Evolutionary conservation across 2,888 invertebrate genomes (phyloP), one percentile per base, ranked within the genome.

Genomic region (Oscheius sp.): DNA sequence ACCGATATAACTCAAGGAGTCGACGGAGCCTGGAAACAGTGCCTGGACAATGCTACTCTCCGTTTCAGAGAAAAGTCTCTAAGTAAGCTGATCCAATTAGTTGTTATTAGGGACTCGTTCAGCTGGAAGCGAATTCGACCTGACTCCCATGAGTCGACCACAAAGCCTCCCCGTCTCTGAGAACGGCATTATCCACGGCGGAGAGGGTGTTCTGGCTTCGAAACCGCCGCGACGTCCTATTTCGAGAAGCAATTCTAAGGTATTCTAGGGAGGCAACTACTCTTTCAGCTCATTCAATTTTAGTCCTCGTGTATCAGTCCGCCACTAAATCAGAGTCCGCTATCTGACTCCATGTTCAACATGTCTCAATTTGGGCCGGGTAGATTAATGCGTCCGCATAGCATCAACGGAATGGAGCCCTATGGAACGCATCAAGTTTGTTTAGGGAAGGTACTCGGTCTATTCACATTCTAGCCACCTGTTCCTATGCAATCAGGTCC

Each of bases 1-100:
- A 51, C 74, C 11, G 84, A 84, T 71, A 71, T 82, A 21, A 77
- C 77, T 11, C 81, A 82, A 70, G 84, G 84, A 0, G 80, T 78
- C 7, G 84, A 84, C 57, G 75, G 77, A 7, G 82, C 84, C 9
- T 84, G 82, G 81, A 76, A 76, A 37, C 74, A 79, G 21, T 82
- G 82, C 60, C 72, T 84, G 21, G 66, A 76, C 2, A 53, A 75
- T 51, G 82, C 80, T n/a, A 74, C 63, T n/a, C 37, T 51, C 5
- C 51, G 63, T 1, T 74, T 53, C 47, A 47, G 60, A n/a, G 62
- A 70, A 32, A 50, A 53, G 21, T 63, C 63, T 21, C 11, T 63
- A 2, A 53, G 68, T 68, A 3, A 11, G 55, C 55, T 68, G 10
- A 2, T 55, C 35, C 32, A 58, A 11, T 9, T 9, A 42, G 9